These are phyloP conservation scores for Scarus forsteni DNA, from an alignment of 2,797 vertebrate genomes.

Conservation along the genomic window DNA sequence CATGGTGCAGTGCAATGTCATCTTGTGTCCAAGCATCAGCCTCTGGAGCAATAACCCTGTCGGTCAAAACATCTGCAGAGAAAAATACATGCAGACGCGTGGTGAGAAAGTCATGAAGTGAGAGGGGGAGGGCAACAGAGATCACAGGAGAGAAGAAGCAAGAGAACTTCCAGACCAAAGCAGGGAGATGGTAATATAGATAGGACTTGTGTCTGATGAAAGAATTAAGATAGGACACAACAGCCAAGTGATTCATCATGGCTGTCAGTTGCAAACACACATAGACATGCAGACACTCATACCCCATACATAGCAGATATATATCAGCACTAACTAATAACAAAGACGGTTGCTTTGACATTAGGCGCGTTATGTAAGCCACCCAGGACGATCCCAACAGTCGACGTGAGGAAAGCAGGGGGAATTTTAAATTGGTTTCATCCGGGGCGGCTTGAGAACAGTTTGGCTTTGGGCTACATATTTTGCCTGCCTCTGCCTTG, in stretches of 20 bases:
- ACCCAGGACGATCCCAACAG: constrained; percentile 47
- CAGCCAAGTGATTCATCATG: constrained; percentile 36
- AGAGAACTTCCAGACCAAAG: constrained; percentile 54
- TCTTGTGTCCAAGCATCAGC: constrained; percentile 73
- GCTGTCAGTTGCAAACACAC: constrained; percentile 18
- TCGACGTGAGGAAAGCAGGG: constrained; percentile 23
- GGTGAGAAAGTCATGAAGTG: constrained; percentile 53
- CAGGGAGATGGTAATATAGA: constrained; percentile 56
- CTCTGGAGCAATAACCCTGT: constrained; percentile 79
- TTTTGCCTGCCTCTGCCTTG: constrained; percentile 16
- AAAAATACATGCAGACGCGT: constrained; percentile 61
- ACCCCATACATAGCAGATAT: constrained; percentile 9
- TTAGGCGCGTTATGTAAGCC: constrained; percentile 24
- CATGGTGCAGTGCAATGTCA: constrained; percentile 76
- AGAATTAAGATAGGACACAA: constrained; percentile 23
- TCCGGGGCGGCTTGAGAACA: constrained; percentile 22
- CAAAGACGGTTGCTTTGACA: constrained; percentile 7
- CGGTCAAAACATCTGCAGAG: constrained; percentile 82
- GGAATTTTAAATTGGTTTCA: constrained; percentile 23
- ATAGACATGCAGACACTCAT: constrained; percentile 23
- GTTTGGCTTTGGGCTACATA: constrained; percentile 31
- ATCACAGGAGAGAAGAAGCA: constrained; percentile 40
- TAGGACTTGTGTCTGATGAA: constrained; percentile 34
- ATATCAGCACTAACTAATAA: constrained; percentile 47
- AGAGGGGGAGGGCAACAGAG: constrained; percentile 36